Percentiles rank a stretch among this genome's conserved stretches.
phyloP scores from a whole-genome alignment of 2,113 vertebrate species.

The Zingel zingel region DNA sequence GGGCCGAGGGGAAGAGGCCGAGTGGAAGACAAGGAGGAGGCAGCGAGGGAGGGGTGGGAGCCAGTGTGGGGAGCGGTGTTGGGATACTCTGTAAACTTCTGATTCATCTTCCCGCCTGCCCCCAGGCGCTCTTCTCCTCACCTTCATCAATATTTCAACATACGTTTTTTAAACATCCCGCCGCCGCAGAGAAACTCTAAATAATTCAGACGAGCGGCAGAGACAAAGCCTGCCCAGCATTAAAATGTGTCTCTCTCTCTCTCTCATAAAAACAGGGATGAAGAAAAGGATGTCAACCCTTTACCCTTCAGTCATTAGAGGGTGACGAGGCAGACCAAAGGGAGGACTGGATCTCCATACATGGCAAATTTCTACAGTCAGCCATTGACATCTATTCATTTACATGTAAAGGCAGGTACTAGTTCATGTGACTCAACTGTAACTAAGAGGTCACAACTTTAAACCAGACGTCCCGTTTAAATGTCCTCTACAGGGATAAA shows the following conservation, averaged over 20 bases:
- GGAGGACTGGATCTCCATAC: background rate
- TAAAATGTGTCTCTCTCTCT: slow-evolving; percentile 61
- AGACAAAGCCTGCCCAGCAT: slow-evolving; percentile 78
- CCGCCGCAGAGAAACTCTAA: slow-evolving; percentile 76
- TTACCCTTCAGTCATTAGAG: slow-evolving; percentile 64
- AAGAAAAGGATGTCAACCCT: slow-evolving; percentile 51
- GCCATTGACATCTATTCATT: slow-evolving; percentile 4
- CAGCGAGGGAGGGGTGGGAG: slow-evolving; percentile 23
- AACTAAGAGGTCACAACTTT: slow-evolving; percentile 2
- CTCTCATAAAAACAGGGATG: slow-evolving; percentile 45
- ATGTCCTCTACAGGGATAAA: background rate
- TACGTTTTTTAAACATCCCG: slow-evolving; percentile 84
- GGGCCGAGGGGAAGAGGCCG: slow-evolving; percentile 44
- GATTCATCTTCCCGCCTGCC: slow-evolving; percentile 80
- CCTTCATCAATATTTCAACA: slow-evolving; percentile 88
- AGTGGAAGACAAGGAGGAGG: slow-evolving; percentile 45
- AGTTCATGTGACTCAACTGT: background rate
- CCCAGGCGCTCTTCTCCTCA: slow-evolving; percentile 77
- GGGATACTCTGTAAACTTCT: slow-evolving; percentile 77
- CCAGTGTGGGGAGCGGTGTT: slow-evolving; percentile 45
- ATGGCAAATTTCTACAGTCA: slow-evolving; percentile 9
- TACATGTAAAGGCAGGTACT: background rate
- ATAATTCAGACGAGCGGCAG: slow-evolving; percentile 81
- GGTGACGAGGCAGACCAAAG: slow-evolving; percentile 37
- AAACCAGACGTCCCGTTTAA: background rate